Evolutionary conservation across 2,888 invertebrate genomes (phyloP), one percentile per base, ranked within the genome.

Genomic region (Pollenia amentaria): DNA sequence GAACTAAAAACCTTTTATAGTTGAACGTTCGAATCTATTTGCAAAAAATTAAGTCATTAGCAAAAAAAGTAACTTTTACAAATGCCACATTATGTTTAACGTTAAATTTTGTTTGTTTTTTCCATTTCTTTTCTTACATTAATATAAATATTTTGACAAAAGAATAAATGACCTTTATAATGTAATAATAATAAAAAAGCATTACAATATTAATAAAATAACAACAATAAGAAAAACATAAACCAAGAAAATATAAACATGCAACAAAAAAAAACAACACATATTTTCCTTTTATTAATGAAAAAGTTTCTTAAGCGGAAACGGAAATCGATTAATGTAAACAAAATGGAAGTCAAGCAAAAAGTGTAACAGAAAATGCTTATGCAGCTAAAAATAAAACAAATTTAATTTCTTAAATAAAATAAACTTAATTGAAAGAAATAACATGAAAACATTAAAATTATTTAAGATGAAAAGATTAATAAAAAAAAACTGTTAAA

Each of bases 281-380:
- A 44, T 29, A 7, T 12, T 40, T 64, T 62, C 18, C 21, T 44
- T 10, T 46, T 16, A 14, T 40, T 48, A 55, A 48, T 46, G 9
- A 12, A 48, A 16, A 3, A 14, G 16, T 53, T 16, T 70, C 60
- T 69, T 29, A 60, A 70, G 6, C 38, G 79, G 62, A 78, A 78
- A 38, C 48, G 67, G 67, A 78, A 67, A 46, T 73, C 10, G 51
- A 40, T 62, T 51, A 64, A 38, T 29, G 16, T 65, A 16, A 77
- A 46, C 10, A 8, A 55, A 65, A 44, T 42, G 65, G 48, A 77
- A 67, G 18, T 65, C 65, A 46, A 16, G 44, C 29, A 18, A 40
- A 51, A 78, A 40, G 7, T 16, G 11, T 21, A 51, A 29, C 6
- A 48, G 10, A 60, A 38, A 46, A 16, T 46, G 10, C 38, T 46